These are phyloP conservation scores for Sclerodermus sp. DNA, from an alignment of 2,888 invertebrate genomes.

Conservation along the genomic window DNA sequence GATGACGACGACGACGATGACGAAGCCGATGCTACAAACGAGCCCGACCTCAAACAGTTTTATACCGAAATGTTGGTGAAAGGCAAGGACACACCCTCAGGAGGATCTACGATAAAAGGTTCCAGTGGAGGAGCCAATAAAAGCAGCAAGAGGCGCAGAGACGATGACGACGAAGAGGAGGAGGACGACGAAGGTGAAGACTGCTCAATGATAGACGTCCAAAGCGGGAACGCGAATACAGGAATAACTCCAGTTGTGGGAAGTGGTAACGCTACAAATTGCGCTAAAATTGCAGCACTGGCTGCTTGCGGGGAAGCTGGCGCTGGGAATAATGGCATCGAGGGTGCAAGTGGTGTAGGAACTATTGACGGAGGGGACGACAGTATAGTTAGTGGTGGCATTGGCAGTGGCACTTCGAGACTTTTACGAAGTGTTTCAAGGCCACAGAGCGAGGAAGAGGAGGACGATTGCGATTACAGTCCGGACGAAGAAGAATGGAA, in stretches of 20 bases:
- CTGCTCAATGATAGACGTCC: constrained; percentile 21
- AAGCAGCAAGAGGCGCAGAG: constrained; percentile 17
- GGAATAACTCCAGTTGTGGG: constrained; percentile 13
- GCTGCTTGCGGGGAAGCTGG: constrained; percentile 12
- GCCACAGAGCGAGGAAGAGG: constrained; percentile 78
- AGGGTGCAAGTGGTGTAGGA: constrained; percentile 18
- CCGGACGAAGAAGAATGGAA: constrained; percentile 88
- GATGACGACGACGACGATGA: constrained; percentile 52
- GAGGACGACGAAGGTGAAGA: constrained; percentile 33
- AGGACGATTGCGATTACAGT: constrained; percentile 80
- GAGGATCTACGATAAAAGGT: constrained; percentile 20
- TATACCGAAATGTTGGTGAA: constrained; percentile 53
- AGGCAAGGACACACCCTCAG: constrained; percentile 30
- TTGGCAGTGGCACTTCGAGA: constrained; percentile 50
- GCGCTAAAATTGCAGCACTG: constrained; percentile 13
- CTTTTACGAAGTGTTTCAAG: constrained; percentile 64
- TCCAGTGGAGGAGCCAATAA: constrained; percentile 8
- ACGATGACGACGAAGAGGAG: constrained; percentile 36
- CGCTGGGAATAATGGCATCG: constrained; percentile 13
- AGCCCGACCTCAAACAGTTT: constrained; percentile 51
- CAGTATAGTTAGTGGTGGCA: constrained; percentile 35
- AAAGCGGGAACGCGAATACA: constrained; percentile 18
- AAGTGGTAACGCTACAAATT: constrained; percentile 8
- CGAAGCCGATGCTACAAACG: constrained; percentile 41
- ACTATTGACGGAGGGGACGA: constrained; percentile 30